Percentiles rank a stretch among this genome's conserved stretches.
Conservation (phyloP, 2,113 vertebrate species). For the Synchiropus splendidus region DNA sequence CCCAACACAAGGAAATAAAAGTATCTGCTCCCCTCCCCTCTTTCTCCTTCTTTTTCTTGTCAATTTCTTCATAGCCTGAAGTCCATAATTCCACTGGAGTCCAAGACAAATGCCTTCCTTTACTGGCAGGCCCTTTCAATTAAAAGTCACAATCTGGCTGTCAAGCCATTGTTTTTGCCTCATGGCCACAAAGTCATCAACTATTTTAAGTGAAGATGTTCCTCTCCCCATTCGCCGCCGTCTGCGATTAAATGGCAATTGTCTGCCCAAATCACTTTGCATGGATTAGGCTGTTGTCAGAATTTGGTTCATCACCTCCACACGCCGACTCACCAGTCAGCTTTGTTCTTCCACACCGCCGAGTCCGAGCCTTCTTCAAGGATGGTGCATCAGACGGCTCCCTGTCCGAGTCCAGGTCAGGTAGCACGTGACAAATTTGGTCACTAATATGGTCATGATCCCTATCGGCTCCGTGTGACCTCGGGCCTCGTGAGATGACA, state of each 20-base stretch:
- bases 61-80: constrained; percentile 27
- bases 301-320: constrained; percentile 24
- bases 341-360: not conserved
- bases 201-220: constrained; percentile 58
- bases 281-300: constrained; percentile 51
- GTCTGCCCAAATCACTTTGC: constrained; percentile 54
- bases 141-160: constrained; percentile 63
- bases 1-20: constrained; percentile 29
- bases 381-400: too few species aligned
- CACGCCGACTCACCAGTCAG: constrained; percentile 2
- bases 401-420: constrained; percentile 10
- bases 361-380: too few species aligned
- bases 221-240: constrained; percentile 40
- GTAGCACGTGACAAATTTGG: constrained; percentile 32
- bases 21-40: constrained; percentile 1
- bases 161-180: constrained; percentile 57
- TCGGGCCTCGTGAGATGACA: constrained; percentile 22
- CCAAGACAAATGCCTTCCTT: constrained; percentile 43
- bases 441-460: constrained; percentile 37
- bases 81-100: constrained; percentile 47
- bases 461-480: constrained; percentile 26
- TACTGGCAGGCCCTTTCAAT: constrained; percentile 57
- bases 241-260: constrained; percentile 60
- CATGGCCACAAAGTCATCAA: constrained; percentile 51
- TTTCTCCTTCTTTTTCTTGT: constrained; percentile 37